Evolutionary conservation across 2,797 vertebrate genomes (phyloP).

Genomic region (Syncerus caffer): DNA sequence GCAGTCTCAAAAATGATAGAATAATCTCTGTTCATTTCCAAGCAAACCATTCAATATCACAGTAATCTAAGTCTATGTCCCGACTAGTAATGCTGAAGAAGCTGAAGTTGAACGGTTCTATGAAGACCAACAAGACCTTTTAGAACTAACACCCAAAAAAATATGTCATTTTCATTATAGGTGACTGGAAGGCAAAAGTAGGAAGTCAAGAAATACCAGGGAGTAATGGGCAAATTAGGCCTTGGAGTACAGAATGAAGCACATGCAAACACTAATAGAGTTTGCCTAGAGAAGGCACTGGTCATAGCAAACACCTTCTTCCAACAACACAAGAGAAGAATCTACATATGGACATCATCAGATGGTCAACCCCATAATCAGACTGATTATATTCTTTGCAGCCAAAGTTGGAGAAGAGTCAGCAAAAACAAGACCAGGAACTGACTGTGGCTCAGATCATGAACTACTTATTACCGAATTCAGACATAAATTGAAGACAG

Average conservation of each 20-base stretch:
- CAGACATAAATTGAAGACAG: neutral
- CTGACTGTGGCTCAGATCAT: neutral
- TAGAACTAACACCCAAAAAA: neutral
- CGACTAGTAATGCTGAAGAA: neutral
- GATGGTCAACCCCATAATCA: fast-evolving
- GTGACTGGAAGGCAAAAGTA: neutral
- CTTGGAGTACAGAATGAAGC: neutral
- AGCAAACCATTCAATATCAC: neutral
- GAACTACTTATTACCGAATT: neutral
- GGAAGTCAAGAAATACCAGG: neutral
- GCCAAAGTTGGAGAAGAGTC: neutral
- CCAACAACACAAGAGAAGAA: neutral
- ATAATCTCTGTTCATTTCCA: neutral
- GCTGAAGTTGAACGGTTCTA: fast-evolving
- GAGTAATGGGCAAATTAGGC: neutral
- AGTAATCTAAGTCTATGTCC: neutral
- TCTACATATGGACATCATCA: neutral
- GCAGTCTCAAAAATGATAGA: neutral
- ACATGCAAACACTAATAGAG: fast-evolving
- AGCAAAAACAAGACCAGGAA: neutral
- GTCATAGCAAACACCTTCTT: neutral
- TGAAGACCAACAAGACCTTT: neutral
- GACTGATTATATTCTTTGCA: neutral
- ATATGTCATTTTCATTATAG: neutral
- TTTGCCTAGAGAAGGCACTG: neutral